A percentile compares a stretch with the other conserved stretches of the same genome.
phyloP scores from a whole-genome alignment of 2,888 invertebrate genomes.

The Parelbella ahira region DNA sequence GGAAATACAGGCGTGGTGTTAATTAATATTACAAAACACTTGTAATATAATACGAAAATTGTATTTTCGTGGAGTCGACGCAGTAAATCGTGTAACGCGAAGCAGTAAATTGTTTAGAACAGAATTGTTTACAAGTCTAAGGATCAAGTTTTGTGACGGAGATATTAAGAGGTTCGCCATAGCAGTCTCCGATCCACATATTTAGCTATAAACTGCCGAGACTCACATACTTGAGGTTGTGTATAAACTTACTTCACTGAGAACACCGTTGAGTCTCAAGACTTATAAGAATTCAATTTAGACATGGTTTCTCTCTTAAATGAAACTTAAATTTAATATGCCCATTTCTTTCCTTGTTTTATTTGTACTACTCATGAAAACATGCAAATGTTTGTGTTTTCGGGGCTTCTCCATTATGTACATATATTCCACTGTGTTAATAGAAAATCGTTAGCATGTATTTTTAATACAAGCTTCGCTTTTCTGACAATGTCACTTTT shows the following conservation, averaged over 20 bases:
- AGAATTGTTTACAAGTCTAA: conserved; percentile 13
- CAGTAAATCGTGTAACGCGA: conserved; percentile 5
- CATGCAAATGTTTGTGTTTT: too few species aligned
- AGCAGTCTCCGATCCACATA: conserved; percentile 9
- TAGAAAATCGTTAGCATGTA: too few species aligned
- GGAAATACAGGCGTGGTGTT: too few species aligned
- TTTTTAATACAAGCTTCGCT: too few species aligned
- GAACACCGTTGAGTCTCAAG: neutral
- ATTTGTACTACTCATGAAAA: too few species aligned
- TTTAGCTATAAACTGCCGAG: conserved; percentile 7
- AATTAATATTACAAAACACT: too few species aligned
- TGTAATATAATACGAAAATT: too few species aligned
- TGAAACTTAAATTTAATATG: too few species aligned
- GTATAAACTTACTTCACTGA: conserved; percentile 3
- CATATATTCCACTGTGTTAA: too few species aligned
- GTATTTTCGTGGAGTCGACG: neutral
- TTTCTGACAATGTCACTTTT: too few species aligned
- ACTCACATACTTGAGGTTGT: conserved; percentile 2
- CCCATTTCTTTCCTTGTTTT: too few species aligned
- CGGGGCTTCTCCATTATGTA: too few species aligned
- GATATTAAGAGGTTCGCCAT: conserved; percentile 4
- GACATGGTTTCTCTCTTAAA: neutral
- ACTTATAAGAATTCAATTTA: conserved; percentile 10
- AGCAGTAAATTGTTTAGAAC: conserved; percentile 15
- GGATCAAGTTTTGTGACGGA: conserved; percentile 10